phyloP scores from a whole-genome alignment of 2,888 invertebrate species.

The Muscina levida region DNA sequence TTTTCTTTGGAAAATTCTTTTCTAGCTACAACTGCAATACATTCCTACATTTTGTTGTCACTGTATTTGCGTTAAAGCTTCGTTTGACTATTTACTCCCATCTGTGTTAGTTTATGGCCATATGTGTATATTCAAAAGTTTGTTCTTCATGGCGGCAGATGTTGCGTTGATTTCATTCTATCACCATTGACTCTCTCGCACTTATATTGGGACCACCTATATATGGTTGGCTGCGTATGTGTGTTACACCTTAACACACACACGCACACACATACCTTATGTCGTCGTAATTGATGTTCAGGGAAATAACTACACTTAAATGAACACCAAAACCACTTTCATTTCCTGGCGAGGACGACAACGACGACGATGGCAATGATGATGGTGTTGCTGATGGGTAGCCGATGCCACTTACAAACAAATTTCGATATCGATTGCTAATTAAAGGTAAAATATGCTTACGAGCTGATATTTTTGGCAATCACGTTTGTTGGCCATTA shows the following conservation, averaged over 20 bases:
- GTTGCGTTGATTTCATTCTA: conserved; percentile 17
- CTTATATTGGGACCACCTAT: no score
- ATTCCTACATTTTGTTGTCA: no score
- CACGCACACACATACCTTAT: conserved; percentile 31
- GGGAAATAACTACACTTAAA: conserved; percentile 45
- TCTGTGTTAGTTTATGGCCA: neutral
- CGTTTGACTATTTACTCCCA: neutral
- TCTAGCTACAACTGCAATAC: no score
- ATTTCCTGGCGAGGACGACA: conserved; percentile 17
- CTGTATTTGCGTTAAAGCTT: no score
- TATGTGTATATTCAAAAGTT: neutral
- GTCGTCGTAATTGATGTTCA: conserved; percentile 56
- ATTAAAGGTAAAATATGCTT: conserved; percentile 23
- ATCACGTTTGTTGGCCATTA: neutral
- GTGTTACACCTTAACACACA: neutral
- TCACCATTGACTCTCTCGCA: neutral
- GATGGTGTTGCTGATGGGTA: no score
- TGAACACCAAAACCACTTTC: conserved; percentile 43
- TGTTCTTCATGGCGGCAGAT: neutral
- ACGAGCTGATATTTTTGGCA: conserved; percentile 2
- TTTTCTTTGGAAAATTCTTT: no score
- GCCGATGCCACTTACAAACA: neutral
- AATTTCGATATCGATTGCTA: conserved; percentile 22
- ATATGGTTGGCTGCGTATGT: conserved; percentile 14
- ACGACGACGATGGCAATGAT: neutral